A percentile compares a stretch with the other conserved stretches of the same genome.
Conservation (phyloP, 2,888 invertebrate genomes). For the Magallana nippona region DNA sequence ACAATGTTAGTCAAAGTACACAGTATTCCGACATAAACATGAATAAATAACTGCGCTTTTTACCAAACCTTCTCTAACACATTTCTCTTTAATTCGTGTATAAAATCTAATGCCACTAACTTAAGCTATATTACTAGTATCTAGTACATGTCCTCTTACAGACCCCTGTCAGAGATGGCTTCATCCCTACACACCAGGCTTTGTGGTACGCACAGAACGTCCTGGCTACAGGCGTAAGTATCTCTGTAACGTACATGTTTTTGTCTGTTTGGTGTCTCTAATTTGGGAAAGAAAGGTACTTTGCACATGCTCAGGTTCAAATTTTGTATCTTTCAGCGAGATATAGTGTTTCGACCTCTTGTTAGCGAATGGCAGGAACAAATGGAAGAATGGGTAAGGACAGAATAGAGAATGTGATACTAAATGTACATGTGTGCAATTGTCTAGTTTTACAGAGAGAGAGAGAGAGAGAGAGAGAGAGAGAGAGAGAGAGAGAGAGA, state of each 20-base stretch:
- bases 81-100: too few species aligned
- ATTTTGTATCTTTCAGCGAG: neutral
- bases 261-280: too few species aligned
- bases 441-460: too few species aligned
- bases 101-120: too few species aligned
- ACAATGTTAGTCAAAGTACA: neutral
- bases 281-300: too few species aligned
- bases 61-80: too few species aligned
- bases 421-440: too few species aligned
- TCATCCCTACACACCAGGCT: neutral
- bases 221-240: neutral
- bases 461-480: too few species aligned
- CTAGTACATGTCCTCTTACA: neutral
- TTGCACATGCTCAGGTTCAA: neutral
- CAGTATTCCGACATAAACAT: neutral
- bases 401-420: too few species aligned
- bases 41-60: neutral
- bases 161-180: neutral
- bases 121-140: too few species aligned
- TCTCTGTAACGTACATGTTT: neutral
- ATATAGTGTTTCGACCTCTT: neutral
- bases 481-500: too few species aligned
- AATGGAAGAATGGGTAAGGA: slow-evolving; percentile 7
- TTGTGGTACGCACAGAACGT: slow-evolving; percentile 24
- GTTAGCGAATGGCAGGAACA: neutral